A percentile compares a stretch with the other conserved stretches of the same genome.
These are phyloP conservation scores for Ciconia stormi DNA, from an alignment of 2,113 vertebrate species.

Conservation along the genomic window DNA sequence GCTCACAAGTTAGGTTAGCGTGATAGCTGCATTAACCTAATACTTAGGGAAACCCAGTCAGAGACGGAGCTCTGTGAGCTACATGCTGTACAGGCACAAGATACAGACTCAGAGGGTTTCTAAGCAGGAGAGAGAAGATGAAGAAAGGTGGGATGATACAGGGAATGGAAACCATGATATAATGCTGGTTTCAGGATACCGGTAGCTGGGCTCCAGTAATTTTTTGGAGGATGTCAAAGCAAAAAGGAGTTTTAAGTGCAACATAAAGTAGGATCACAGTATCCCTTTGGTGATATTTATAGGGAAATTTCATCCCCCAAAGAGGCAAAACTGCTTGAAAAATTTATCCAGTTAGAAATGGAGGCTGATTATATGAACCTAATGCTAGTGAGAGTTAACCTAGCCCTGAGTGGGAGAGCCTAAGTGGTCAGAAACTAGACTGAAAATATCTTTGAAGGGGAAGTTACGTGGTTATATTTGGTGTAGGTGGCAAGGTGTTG, in stretches of 20 bases:
- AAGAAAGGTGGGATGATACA: background rate
- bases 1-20: background rate
- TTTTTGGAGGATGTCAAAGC: background rate
- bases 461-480: background rate
- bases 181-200: background rate
- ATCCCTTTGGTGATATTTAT: background rate
- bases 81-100: background rate
- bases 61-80: background rate
- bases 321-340: background rate
- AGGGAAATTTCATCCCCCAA: background rate
- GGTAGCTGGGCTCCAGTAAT: background rate
- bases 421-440: background rate
- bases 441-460: background rate
- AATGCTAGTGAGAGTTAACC: background rate
- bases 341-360: background rate
- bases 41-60: background rate
- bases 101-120: background rate
- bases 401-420: background rate
- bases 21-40: background rate
- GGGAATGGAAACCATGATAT: background rate
- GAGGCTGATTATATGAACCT: background rate
- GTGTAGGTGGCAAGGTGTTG: background rate
- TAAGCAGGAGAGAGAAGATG: background rate
- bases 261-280: background rate
- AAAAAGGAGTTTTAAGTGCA: background rate